Percentiles rank a stretch among this genome's conserved stretches.
Evolutionary conservation across 2,888 invertebrate genomes (phyloP).

Genomic region (Synergus umbraculus): DNA sequence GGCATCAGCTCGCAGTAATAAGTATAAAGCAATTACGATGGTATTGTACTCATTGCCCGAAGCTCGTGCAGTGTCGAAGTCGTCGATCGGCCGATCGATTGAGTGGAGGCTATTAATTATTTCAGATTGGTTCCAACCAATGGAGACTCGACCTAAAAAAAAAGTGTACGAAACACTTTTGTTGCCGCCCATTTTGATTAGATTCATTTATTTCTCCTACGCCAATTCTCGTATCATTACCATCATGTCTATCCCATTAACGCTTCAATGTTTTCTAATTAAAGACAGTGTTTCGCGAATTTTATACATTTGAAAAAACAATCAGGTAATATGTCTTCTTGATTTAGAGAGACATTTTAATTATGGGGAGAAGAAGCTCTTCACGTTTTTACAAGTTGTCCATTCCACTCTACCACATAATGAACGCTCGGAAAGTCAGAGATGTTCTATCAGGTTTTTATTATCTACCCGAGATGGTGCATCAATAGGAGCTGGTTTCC

Average conservation of each 20-base stretch:
- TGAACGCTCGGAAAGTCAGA: not conserved
- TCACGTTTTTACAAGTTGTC: not conserved
- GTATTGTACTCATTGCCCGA: slow-evolving; percentile 57
- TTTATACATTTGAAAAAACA: not conserved
- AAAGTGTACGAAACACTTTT: slow-evolving; percentile 60
- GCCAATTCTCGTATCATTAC: not conserved
- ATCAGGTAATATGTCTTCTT: not conserved
- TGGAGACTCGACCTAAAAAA: slow-evolving; percentile 60
- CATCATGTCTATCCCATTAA: no score
- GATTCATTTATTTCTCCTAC: not conserved
- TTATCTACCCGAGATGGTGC: not conserved
- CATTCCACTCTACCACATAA: not conserved
- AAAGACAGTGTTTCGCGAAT: not conserved
- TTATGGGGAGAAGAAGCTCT: not conserved
- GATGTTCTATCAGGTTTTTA: not conserved
- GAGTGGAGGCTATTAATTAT: slow-evolving; percentile 69
- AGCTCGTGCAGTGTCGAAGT: slow-evolving; percentile 53
- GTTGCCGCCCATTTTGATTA: slow-evolving; percentile 44
- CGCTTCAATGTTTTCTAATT: no score
- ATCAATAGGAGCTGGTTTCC: not conserved
- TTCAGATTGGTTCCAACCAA: slow-evolving; percentile 65
- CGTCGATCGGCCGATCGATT: slow-evolving; percentile 61
- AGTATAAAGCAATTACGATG: slow-evolving; percentile 66
- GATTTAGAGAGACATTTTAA: not conserved
- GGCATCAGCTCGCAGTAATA: slow-evolving; percentile 55